These are phyloP conservation scores for Hedychridium roseum DNA, from an alignment of 2,888 invertebrate species.

Conservation along the genomic window DNA sequence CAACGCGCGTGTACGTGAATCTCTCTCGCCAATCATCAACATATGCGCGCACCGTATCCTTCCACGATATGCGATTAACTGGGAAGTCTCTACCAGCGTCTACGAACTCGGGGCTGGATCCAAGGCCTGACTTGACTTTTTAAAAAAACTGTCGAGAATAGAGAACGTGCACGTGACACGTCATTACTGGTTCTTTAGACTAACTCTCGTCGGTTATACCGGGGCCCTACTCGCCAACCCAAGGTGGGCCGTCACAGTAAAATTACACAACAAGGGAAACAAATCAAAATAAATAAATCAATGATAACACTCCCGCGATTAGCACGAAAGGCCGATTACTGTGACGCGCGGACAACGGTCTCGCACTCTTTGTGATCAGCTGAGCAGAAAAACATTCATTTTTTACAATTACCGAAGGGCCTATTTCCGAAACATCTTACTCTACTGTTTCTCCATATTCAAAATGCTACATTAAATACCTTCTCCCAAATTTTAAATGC, in stretches of 20 bases:
- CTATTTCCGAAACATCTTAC: background rate
- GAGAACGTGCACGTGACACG: constrained; percentile 58
- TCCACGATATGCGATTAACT: constrained; percentile 53
- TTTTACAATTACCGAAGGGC: too few species aligned
- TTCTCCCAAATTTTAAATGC: too few species aligned
- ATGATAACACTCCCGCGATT: constrained; percentile 1
- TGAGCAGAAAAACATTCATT: constrained; percentile 4
- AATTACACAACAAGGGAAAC: background rate
- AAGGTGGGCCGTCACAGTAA: background rate
- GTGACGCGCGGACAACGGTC: constrained; percentile 1
- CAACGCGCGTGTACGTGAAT: constrained; percentile 36
- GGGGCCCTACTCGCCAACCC: constrained; percentile 12
- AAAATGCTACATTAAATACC: too few species aligned
- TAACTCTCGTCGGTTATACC: constrained; percentile 11
- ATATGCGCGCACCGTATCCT: constrained; percentile 42
- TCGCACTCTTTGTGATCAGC: constrained; percentile 1
- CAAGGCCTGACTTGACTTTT: constrained; percentile 54
- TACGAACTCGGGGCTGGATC: constrained; percentile 58
- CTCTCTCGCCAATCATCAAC: too few species aligned
- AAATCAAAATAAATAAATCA: background rate
- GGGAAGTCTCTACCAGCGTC: constrained; percentile 49
- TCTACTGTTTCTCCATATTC: too few species aligned
- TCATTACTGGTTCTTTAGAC: constrained; percentile 39
- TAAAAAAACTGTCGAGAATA: constrained; percentile 62
- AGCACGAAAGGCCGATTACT: constrained; percentile 4